Evolutionary conservation across 1,140 invertebrate genomes (phyloP).

Genomic region (Hycleus phaleratus): DNA sequence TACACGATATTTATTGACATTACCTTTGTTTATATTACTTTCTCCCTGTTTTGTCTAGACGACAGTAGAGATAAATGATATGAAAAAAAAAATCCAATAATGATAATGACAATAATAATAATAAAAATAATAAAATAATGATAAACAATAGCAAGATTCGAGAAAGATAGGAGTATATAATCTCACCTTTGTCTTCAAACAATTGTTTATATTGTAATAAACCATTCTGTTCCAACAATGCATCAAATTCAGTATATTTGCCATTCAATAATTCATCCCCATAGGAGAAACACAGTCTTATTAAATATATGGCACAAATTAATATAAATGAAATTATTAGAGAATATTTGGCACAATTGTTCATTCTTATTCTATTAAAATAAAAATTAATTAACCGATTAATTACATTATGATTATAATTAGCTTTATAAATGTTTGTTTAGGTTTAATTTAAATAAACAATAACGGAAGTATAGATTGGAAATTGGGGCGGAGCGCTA

Average conservation of each 20-base stretch:
- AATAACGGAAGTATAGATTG: no score
- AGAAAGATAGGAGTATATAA: not conserved
- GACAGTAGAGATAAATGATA: no score
- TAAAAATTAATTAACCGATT: not conserved
- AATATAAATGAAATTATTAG: constrained; percentile 29
- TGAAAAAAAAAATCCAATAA: no score
- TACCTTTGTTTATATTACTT: no score
- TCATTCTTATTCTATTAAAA: constrained; percentile 22
- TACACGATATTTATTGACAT: no score
- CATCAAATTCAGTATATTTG: constrained; percentile 54
- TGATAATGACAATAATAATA: no score
- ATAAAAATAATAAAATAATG: no score
- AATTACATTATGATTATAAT: constrained; percentile 1
- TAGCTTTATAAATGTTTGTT: not conserved
- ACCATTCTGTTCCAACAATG: constrained; percentile 64
- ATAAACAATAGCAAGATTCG: not conserved
- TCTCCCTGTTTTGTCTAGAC: no score
- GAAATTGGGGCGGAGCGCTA: no score
- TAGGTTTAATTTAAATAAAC: no score
- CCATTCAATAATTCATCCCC: constrained; percentile 24
- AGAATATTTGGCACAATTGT: constrained; percentile 35
- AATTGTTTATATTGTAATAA: constrained; percentile 57
- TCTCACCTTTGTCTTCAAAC: constrained; percentile 62
- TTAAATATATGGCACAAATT: constrained; percentile 23
- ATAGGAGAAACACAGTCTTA: constrained; percentile 27